A percentile compares a stretch with the other conserved stretches of the same genome.
Evolutionary conservation across 2,888 invertebrate species (phyloP).

Genomic region (Diachrysia chrysitis): DNA sequence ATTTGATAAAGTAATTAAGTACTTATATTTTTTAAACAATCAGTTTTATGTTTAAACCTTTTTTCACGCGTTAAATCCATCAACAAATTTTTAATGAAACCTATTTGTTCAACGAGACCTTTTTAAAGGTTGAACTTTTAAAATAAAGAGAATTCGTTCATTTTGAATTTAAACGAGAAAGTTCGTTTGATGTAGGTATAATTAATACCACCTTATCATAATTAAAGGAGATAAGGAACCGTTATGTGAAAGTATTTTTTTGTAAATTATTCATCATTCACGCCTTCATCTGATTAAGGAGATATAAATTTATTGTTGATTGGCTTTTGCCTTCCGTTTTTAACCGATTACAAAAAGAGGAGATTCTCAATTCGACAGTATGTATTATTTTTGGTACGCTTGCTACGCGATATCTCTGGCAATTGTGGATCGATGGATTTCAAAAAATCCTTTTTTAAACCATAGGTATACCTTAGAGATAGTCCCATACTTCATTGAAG

Average conservation of each 20-base stretch:
- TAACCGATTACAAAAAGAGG: too few relatives aligned
- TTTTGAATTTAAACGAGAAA: constrained; percentile 49
- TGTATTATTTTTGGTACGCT: too few relatives aligned
- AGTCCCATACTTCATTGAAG: too few relatives aligned
- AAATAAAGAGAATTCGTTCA: constrained; percentile 20
- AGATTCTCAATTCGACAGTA: too few relatives aligned
- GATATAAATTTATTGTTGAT: constrained; percentile 29
- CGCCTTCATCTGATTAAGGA: constrained; percentile 36
- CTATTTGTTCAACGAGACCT: constrained; percentile 3
- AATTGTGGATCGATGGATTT: too few relatives aligned
- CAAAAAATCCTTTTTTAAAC: too few relatives aligned
- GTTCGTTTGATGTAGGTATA: constrained; percentile 35
- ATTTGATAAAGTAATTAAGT: too few relatives aligned
- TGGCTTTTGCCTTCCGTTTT: not conserved
- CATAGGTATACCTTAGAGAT: too few relatives aligned
- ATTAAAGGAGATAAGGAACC: constrained; percentile 47
- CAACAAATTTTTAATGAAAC: not conserved
- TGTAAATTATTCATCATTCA: constrained; percentile 38
- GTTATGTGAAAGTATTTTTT: constrained; percentile 35
- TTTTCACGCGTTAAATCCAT: not conserved
- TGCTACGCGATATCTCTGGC: too few relatives aligned
- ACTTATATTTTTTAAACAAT: too few relatives aligned
- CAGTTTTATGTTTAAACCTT: not conserved
- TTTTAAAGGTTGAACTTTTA: constrained; percentile 39
- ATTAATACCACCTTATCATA: constrained; percentile 53